These are phyloP conservation scores for Bradypodion ventrale DNA, from an alignment of 2,797 vertebrate species.

Conservation along the genomic window DNA sequence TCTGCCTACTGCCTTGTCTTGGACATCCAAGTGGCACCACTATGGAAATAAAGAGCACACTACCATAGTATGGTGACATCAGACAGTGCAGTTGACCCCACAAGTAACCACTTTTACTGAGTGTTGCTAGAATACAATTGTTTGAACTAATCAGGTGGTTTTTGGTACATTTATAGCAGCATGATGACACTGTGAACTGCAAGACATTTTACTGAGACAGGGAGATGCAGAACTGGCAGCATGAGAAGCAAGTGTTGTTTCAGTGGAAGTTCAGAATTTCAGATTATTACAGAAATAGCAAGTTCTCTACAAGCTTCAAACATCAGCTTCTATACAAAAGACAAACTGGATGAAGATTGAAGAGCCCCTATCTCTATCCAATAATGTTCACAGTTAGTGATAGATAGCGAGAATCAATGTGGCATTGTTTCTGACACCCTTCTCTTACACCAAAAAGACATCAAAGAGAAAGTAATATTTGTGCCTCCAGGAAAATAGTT, in stretches of 20 bases:
- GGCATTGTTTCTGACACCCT: background rate
- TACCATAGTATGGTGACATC: too few relatives aligned
- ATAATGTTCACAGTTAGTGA: background rate
- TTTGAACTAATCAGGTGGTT: background rate
- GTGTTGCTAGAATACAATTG: background rate
- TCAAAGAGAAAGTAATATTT: background rate
- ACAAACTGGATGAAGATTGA: background rate
- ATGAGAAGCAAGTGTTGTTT: background rate
- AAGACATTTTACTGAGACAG: background rate
- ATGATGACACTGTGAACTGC: background rate
- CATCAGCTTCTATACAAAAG: background rate
- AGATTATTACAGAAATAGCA: too few relatives aligned
- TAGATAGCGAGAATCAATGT: background rate
- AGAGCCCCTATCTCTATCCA: background rate
- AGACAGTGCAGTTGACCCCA: too few relatives aligned
- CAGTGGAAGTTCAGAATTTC: background rate
- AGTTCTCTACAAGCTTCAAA: background rate
- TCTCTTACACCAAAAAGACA: background rate
- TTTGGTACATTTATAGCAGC: background rate
- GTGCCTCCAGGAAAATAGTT: background rate
- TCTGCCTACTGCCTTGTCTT: too few relatives aligned
- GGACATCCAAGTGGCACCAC: too few relatives aligned
- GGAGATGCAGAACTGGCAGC: background rate
- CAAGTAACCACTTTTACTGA: too few relatives aligned
- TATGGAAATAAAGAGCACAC: too few relatives aligned